Base-by-base conservation (phyloP, 2,113 vertebrate genomes). In the Tylochromis polylepis region DNA sequence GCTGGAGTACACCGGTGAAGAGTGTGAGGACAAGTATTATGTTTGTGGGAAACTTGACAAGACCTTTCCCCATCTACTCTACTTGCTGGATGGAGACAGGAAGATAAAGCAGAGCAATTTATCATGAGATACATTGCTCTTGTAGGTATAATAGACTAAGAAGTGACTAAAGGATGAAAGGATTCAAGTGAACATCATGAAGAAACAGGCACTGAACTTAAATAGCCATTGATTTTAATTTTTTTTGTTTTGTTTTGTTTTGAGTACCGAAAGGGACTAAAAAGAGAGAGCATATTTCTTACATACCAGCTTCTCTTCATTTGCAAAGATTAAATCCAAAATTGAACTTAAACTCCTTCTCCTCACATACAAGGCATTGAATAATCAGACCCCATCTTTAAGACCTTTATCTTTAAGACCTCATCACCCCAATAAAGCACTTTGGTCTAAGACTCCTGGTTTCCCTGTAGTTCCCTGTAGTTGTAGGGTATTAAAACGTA, bases 201-300 rank as follows among this genome's bases (percentile, higher is more conserved):
- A 98, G 93, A 98, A 98, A 92, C 97, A 99, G 92, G 70, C 95
- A 1, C 97, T 97, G 97, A 98, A 99, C 88, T 97, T 98, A 65
- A 65, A 65, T n/a, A 38, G 38, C 60, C 20, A 65, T 38, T 65
- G 22, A 65, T 38, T 38, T 38, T 38, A 20, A 36, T 36, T 57
- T 18, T 11, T 51, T 7, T 34, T 62, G n/a, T n/a, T n/a, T n/a
- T n/a, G n/a, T n/a, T n/a, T n/a, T n/a, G n/a, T 62, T 4, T 36
- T 62, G 3, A 38, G 18, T 65, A 12, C 18, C n/a, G 60, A 65
- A 38, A 65, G 11, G 20, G 60, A 65, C 60, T 65, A n/a, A 65
- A 65, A 38, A n/a, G 31, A 38, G 20, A 38, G 34, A 38, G 60
- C 60, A 65, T 65, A 2, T 65, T 65, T 65, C 11, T 65, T 22